Evolutionary conservation across 2,113 vertebrate species (phyloP), one percentile per base, ranked within the genome.

Genomic region (Trematocara marginatum): DNA sequence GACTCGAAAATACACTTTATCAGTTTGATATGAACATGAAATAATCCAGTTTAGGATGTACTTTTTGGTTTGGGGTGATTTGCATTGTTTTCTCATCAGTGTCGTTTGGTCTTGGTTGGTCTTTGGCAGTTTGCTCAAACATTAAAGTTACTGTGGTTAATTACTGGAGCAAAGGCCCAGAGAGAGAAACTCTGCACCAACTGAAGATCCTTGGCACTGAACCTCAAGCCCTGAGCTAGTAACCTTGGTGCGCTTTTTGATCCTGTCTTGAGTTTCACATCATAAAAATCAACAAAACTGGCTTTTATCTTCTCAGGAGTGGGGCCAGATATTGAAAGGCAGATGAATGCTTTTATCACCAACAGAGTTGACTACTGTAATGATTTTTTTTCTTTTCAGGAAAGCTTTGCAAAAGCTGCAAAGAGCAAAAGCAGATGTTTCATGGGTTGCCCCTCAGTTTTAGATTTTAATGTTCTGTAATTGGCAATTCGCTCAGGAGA

Each of bases 191-290:
- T 47, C 47, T 13, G 35, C 83, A 86, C 42, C 56, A 42, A 74
- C 42, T 85, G 57, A 76, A 88, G 81, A 71, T 88, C 82, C 69
- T 80, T 90, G 90, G 89, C 89, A 69, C 59, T n/a, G 86, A 86
- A 29, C 31, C 29, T n/a, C 15, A 13, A 86, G 84, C 89, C 92
- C 34, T 13, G 4, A 90, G 89, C 87, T 10, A 51, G 23, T 76
- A 83, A 80, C 88, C 80, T 86, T 54, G 74, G 78, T 90, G 53
- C 12, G 54, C 78, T 87, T 87, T 92, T 86, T 92, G 89, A 93
- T 91, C 90, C 86, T 80, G 82, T 82, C 89, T 88, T 23, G 84
- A 85, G 78, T 92, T 93, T 92, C 88, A 93, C 81, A 85, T 89
- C 81, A 93, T 78, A 89, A 88, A 92, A 92, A 89, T 89, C 85